These are phyloP conservation scores for Solenopsis invicta DNA, from an alignment of 1,140 invertebrate species.

Conservation along the genomic window DNA sequence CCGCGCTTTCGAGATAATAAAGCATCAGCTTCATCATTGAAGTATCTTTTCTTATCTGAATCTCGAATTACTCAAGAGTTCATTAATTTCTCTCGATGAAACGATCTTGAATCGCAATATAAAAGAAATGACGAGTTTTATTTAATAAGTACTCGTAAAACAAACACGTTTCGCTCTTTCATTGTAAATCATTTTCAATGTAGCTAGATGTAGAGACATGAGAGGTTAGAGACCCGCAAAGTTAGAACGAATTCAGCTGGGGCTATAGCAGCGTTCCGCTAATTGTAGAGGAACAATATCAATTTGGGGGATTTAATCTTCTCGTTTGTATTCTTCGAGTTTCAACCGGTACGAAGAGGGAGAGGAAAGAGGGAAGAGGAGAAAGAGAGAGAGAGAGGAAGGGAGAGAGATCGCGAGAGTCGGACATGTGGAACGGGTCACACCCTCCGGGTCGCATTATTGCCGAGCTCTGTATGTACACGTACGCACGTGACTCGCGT, in stretches of 20 bases:
- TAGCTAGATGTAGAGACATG: neutral
- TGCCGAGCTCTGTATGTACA: conserved; percentile 67
- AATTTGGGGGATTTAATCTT: neutral
- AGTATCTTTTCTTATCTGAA: neutral
- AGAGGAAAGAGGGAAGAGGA: neutral
- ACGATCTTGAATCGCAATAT: neutral
- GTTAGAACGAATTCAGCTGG: neutral
- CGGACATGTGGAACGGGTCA: conserved; percentile 75
- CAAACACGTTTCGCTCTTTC: neutral
- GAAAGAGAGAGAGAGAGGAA: neutral
- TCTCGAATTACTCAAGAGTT: neutral
- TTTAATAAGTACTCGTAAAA: neutral
- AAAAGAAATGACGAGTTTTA: neutral
- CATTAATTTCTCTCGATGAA: neutral
- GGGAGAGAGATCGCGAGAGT: conserved; percentile 30
- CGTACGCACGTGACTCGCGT: conserved; percentile 71
- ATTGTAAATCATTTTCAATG: neutral
- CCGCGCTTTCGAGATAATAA: neutral
- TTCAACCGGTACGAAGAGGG: neutral
- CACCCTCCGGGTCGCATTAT: conserved; percentile 76
- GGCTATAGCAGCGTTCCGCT: neutral
- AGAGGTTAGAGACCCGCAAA: neutral
- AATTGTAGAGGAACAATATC: neutral
- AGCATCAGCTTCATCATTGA: neutral
- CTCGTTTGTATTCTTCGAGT: neutral